These are phyloP conservation scores for Pachymerium ferrugineum DNA, from an alignment of 2,888 invertebrate species.

Conservation along the genomic window DNA sequence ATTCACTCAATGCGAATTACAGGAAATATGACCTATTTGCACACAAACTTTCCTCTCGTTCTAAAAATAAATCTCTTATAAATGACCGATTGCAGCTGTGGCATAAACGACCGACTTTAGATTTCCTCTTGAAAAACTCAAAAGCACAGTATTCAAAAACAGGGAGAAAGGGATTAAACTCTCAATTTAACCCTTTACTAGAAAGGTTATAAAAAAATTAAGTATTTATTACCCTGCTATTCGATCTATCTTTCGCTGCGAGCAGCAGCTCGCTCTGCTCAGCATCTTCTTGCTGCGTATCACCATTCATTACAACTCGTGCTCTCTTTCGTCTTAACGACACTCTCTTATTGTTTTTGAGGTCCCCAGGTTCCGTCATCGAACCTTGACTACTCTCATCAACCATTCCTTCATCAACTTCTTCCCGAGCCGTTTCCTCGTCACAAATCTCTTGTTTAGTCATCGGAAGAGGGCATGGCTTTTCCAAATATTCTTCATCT, in stretches of 20 bases:
- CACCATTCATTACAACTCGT: neutral
- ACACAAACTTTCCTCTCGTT: too few species aligned
- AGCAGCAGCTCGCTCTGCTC: neutral
- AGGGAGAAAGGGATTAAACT: too few species aligned
- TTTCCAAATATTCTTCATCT: neutral
- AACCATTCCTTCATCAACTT: neutral
- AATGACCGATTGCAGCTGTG: too few species aligned
- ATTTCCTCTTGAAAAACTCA: too few species aligned
- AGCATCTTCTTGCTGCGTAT: neutral
- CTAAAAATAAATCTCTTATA: too few species aligned
- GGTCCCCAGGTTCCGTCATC: neutral
- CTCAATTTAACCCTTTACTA: too few species aligned
- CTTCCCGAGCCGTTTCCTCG: neutral
- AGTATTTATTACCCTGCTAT: neutral
- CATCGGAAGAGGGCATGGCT: neutral
- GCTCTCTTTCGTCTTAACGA: neutral
- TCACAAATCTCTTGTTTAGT: neutral
- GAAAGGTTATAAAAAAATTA: too few species aligned
- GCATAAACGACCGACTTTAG: too few species aligned
- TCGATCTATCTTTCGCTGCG: neutral
- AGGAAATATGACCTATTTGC: too few species aligned
- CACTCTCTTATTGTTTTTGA: neutral
- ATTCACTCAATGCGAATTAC: too few species aligned
- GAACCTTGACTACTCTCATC: neutral
- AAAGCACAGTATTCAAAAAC: too few species aligned